Evolutionary conservation across 2,888 invertebrate genomes (phyloP).

Genomic region (Himalopsyche japonica): DNA sequence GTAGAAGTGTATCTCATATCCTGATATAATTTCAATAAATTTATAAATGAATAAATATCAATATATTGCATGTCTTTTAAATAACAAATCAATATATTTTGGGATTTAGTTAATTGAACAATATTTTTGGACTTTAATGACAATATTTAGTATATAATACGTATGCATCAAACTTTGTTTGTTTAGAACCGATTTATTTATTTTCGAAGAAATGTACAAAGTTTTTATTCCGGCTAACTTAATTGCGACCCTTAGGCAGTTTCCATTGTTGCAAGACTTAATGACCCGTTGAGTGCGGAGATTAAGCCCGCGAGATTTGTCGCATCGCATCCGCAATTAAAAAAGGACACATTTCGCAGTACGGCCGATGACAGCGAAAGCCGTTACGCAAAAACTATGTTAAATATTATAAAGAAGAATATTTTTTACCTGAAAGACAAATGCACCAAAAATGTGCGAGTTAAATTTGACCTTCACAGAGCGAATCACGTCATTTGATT

Average conservation of each 20-base stretch:
- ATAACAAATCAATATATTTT: too few relatives aligned
- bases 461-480: constrained; percentile 25
- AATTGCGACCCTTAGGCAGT: background rate
- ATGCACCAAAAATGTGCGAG: constrained; percentile 2
- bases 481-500: constrained; percentile 20
- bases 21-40: too few relatives aligned
- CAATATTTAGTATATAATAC: too few relatives aligned
- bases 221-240: background rate
- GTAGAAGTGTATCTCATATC: too few relatives aligned
- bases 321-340: constrained; percentile 27
- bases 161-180: too few relatives aligned
- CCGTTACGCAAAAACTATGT: too few relatives aligned
- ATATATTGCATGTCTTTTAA: too few relatives aligned
- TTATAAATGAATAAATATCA: too few relatives aligned
- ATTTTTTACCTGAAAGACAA: constrained; percentile 6
- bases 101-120: too few relatives aligned
- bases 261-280: background rate
- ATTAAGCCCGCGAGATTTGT: constrained; percentile 14
- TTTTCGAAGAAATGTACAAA: too few relatives aligned
- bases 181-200: too few relatives aligned
- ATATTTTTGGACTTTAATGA: too few relatives aligned
- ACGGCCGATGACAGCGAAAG: background rate
- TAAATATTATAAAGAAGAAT: background rate
- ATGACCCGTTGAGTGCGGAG: background rate
- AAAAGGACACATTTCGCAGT: background rate